These are phyloP conservation scores for sheep (Ovis aries) DNA, from an alignment of 2,113 vertebrate species.

Conservation along the genomic window DNA sequence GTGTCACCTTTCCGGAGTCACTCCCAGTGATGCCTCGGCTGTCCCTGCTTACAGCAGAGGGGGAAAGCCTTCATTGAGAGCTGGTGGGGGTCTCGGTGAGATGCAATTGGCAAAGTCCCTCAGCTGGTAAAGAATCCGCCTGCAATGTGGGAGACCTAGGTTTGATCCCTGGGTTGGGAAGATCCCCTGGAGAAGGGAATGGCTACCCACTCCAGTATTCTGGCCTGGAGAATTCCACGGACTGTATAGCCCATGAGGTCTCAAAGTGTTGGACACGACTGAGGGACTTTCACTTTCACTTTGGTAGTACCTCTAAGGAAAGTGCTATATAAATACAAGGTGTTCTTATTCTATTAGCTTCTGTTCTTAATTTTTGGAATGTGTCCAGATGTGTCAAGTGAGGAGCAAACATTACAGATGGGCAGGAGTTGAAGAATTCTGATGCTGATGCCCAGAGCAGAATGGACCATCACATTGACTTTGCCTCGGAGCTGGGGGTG, in stretches of 20 bases:
- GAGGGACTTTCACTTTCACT: not conserved
- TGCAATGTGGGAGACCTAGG: not conserved
- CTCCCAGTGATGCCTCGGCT: not conserved
- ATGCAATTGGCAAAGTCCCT: not conserved
- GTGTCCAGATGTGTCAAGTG: not conserved
- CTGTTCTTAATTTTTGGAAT: constrained; percentile 2
- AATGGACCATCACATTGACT: not conserved
- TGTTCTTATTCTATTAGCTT: not conserved
- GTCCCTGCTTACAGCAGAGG: not conserved
- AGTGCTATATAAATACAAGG: not conserved
- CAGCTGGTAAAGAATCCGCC: not conserved
- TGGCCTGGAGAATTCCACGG: not conserved
- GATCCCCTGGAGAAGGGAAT: not conserved
- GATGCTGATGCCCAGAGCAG: not conserved
- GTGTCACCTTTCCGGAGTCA: not conserved
- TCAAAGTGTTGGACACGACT: not conserved
- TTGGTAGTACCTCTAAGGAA: not conserved
- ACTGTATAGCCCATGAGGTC: not conserved
- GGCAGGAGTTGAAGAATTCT: not conserved
- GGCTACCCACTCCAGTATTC: not conserved
- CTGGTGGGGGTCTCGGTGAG: not conserved
- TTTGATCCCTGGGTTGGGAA: not conserved
- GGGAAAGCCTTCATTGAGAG: not conserved
- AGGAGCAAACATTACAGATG: not conserved
- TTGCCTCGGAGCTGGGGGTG: not conserved